Conservation (phyloP, 2,888 invertebrate genomes). For the Argyra leucocephala region DNA sequence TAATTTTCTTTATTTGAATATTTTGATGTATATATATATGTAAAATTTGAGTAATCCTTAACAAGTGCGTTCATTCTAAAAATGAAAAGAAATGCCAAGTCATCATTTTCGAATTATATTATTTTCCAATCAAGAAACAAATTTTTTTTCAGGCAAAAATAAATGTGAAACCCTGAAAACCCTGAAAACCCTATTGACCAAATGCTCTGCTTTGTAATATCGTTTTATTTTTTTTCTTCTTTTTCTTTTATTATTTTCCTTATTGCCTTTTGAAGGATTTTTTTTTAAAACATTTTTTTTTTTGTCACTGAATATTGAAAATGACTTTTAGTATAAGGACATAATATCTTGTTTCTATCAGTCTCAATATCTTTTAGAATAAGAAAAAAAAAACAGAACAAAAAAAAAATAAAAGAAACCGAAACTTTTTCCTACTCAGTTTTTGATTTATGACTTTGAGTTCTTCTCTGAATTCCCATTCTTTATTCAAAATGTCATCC, state of each 20-base stretch:
- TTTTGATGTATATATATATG: too few relatives aligned
- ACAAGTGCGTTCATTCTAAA: too few relatives aligned
- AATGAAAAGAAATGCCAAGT: not conserved
- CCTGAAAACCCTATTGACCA: constrained; percentile 2
- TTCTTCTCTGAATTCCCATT: not conserved
- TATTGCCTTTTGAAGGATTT: not conserved
- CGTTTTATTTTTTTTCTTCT: not conserved
- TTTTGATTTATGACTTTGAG: constrained; percentile 3
- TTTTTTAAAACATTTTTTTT: too few relatives aligned
- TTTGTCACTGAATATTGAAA: not conserved
- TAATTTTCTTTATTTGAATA: not conserved
- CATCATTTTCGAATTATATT: not conserved
- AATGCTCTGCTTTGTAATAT: not conserved
- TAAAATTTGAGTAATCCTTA: too few relatives aligned
- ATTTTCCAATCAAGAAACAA: not conserved
- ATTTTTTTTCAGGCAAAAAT: too few relatives aligned
- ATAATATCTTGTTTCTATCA: not conserved
- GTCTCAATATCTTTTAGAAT: not conserved
- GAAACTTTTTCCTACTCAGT: not conserved
- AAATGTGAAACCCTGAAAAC: too few relatives aligned
- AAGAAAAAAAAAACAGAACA: too few relatives aligned
- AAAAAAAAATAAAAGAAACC: not conserved
- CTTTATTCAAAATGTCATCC: not conserved
- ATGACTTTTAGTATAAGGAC: not conserved
- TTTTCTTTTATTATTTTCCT: not conserved